Base-by-base conservation (phyloP, 2,113 vertebrate species). In the Porphyrio hochstetteri region DNA sequence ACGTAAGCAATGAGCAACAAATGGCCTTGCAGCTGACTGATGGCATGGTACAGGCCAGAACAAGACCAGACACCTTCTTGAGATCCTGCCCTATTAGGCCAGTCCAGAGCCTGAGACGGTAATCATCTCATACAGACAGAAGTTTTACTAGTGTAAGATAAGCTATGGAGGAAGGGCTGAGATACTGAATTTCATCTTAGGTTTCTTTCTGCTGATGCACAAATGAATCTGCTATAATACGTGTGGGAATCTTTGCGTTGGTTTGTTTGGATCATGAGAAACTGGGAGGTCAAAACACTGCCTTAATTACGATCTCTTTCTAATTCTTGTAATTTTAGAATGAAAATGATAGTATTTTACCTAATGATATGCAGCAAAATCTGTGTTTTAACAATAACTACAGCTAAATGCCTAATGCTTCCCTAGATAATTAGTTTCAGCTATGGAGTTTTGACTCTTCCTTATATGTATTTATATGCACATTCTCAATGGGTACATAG, bases 271-370 rank as follows among this genome's bases (percentile, higher is more conserved):
- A 46, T 75, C 7, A 1, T 79, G 57, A 93, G 57, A 76, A 93
- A 75, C 16, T 5, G 2, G 16, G 48, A 95, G 57, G 69, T 92
- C 80, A 93, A 92, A 96, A 59, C 33, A 48, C 8, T 55, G 35
- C 60, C 44, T 90, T 86, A 86, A 95, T 94, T 90, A 75, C 38
- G 82, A 33, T 78, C 7, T 77, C 75, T 65, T 84, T 61, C n/a
- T 78, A 86, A 71, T 71, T 71, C 83, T 81, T 88, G 42, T 36
- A 29, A 18, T 88, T 63, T 75, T 64, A 79, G 84, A 86, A 77
- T 71, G 27, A 84, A 91, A 79, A 79, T 35, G 2, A 27, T 79
- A n/a, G 74, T 86, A 78, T 93, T 95, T 92, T 94, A 21, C 38
- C 48, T 91, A 93, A 81, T 75, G 25, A 29, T 75, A 60, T 93